Evolutionary conservation across 2,888 invertebrate species (phyloP).

Genomic region (Eupithecia exiguata): DNA sequence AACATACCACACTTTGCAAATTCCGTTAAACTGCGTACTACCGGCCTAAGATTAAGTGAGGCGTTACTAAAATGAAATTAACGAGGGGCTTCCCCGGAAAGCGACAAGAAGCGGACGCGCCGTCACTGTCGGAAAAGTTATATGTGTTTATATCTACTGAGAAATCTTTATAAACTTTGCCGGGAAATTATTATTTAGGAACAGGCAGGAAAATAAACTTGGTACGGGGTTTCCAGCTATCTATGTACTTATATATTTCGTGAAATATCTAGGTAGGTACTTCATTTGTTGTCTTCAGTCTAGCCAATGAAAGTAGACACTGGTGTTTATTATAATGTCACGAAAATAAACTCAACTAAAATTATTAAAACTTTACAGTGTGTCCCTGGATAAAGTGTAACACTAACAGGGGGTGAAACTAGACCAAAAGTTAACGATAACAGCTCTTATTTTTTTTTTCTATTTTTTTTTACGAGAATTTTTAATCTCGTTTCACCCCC

Average conservation of each 20-base stretch:
- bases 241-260: neutral
- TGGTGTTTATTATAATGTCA: too few species aligned
- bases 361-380: too few species aligned
- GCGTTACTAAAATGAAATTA: slow-evolving; percentile 78
- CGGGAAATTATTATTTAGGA: slow-evolving; percentile 52
- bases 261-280: neutral
- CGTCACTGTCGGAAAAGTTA: slow-evolving; percentile 68
- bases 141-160: slow-evolving; percentile 61
- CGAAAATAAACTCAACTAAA: too few species aligned
- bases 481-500: too few species aligned
- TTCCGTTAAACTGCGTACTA: slow-evolving; percentile 47
- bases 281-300: neutral
- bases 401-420: too few species aligned
- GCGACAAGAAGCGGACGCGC: slow-evolving; percentile 70
- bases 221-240: neutral
- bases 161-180: slow-evolving; percentile 70
- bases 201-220: slow-evolving; percentile 1
- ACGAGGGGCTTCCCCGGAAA: slow-evolving; percentile 75
- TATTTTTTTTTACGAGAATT: too few species aligned
- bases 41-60: slow-evolving; percentile 72
- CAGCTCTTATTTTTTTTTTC: too few species aligned
- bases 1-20: slow-evolving; percentile 37
- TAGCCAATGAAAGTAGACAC: too few species aligned
- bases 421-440: too few species aligned
- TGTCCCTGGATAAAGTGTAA: too few species aligned